Conservation (phyloP, 2,113 vertebrate species). For the Pedetes capensis region DNA sequence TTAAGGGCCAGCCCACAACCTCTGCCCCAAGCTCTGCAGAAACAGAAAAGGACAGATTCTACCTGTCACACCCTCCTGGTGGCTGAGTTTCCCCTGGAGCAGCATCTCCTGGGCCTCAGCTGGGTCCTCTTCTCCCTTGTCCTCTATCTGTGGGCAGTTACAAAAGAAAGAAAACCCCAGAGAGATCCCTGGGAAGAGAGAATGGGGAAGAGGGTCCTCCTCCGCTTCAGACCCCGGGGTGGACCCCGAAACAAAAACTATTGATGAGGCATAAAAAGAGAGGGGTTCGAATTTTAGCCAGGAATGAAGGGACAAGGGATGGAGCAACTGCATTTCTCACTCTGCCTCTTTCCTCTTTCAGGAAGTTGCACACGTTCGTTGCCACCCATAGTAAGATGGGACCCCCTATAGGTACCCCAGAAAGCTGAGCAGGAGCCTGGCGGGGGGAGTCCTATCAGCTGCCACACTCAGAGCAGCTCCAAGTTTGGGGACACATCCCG, state of each 20-base stretch:
- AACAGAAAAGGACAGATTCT: not conserved
- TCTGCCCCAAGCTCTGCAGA: not conserved
- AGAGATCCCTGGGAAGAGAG: not conserved
- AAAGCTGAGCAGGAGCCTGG: not conserved
- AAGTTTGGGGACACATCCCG: not conserved
- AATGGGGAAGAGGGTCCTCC: not conserved
- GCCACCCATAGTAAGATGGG: not conserved
- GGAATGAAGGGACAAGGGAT: not conserved
- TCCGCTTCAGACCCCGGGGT: not conserved
- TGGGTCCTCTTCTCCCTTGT: not conserved
- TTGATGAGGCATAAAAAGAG: not conserved
- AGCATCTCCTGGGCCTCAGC: not conserved
- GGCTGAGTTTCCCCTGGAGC: not conserved
- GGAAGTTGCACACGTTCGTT: not conserved
- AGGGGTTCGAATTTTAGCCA: not conserved
- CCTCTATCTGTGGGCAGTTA: not conserved
- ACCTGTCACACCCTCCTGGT: not conserved
- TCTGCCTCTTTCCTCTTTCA: not conserved
- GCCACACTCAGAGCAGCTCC: fast-evolving
- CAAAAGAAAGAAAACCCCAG: not conserved
- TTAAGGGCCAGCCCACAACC: not conserved
- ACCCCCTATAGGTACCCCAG: not conserved
- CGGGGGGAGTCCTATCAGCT: not conserved
- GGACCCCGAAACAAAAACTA: not conserved
- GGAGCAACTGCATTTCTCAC: not conserved